Evolutionary conservation across 2,888 invertebrate species (phyloP), one percentile per base, ranked within the genome.

Genomic region (Eudasyphora cyanicolor): DNA sequence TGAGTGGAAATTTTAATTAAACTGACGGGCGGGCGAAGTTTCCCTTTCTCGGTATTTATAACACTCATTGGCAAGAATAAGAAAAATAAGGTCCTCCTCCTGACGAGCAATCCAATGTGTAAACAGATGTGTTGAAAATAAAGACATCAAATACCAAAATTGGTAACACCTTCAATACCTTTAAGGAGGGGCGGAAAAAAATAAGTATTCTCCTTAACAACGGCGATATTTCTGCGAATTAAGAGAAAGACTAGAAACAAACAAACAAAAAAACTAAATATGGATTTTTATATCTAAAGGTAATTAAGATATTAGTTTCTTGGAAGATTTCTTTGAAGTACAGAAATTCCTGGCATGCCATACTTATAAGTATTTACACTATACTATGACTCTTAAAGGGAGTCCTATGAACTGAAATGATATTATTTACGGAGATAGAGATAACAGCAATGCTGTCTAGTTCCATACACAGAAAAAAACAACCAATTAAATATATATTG

Each of bases 1-100:
- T 75, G 81, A 84, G 67, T 73, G 67, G 71, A 79, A 84, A 76
- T 79, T 73, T 81, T 73, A 84, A 79, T 84, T 73, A 73, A 75
- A 81, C 49, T 45, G 42, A 75, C 64, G 12, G 38, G 10, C 7
- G 35, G 5, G 19, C 14, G 32, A 32, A 64, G 64, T 35, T 35
- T 64, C 21, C 38, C 62, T 57, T 57, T 24, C 57, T 24, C 7
- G 4, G 45, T 45, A 45, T 45, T 45, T 45, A 45, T 45, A 14
- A 45, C 45, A n/a, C 45, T 45, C 38, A 6, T 8, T 38, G 10
- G 38, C 45, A n/a, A 45, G n/a, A 45, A 14, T 4, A n/a, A 45
- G 2, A 51, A 19, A 5, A 51, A 51, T 8, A 51, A 51, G 12
- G 21, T n/a, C n/a, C n/a, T n/a, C n/a, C n/a, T n/a, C n/a, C n/a